Evolutionary conservation across 1,140 invertebrate genomes (phyloP).

Genomic region (Pogonomyrmex barbatus): DNA sequence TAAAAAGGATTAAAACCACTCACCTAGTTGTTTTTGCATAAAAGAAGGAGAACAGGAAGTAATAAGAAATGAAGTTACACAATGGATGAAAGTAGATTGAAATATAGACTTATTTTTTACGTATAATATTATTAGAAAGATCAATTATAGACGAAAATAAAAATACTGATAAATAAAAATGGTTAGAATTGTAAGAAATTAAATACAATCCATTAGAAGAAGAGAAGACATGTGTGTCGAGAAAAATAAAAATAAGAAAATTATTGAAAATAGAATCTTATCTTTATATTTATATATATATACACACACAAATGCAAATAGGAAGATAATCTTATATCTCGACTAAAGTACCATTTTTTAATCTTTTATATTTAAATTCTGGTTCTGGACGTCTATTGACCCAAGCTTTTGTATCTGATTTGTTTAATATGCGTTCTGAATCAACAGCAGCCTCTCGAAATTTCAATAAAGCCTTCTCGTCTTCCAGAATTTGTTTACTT

Average conservation of each 20-base stretch:
- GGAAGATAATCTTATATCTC: conserved; percentile 59
- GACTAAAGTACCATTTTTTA: conserved; percentile 73
- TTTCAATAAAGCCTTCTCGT: conserved; percentile 65
- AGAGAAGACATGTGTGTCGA: not conserved
- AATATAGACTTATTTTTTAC: conserved; percentile 1
- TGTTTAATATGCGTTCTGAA: conserved; percentile 75
- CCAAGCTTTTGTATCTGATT: conserved; percentile 77
- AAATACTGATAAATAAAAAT: not conserved
- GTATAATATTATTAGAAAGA: not conserved
- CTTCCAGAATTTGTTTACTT: conserved; percentile 46
- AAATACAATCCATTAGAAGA: no score
- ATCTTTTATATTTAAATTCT: conserved; percentile 80
- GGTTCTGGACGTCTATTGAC: conserved; percentile 69
- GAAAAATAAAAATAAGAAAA: not conserved
- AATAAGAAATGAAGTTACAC: no score
- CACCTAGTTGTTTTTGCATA: not conserved
- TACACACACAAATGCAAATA: not conserved
- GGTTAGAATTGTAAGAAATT: not conserved
- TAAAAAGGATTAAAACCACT: conserved; percentile 58
- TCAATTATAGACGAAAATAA: not conserved
- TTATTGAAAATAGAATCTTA: not conserved
- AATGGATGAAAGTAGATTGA: not conserved
- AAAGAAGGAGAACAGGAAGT: not conserved
- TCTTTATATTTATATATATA: not conserved
- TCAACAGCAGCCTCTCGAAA: conserved; percentile 75